These are phyloP conservation scores for Lydus trimaculatus DNA, from an alignment of 2,888 invertebrate species.

Conservation along the genomic window DNA sequence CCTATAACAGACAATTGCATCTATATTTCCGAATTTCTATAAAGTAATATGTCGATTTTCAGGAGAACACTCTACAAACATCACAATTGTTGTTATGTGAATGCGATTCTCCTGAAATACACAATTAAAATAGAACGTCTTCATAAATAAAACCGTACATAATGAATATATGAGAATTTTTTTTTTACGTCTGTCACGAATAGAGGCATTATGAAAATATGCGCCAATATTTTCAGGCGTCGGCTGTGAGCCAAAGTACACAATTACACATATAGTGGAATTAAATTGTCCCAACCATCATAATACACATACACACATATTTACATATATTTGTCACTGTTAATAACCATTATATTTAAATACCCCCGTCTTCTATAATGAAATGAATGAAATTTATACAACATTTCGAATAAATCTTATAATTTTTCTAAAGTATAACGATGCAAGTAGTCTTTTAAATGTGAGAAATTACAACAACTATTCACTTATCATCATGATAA, in stretches of 20 bases:
- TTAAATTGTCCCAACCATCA: slow-evolving; percentile 30
- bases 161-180: slow-evolving; percentile 9
- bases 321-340: slow-evolving; percentile 31
- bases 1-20: neutral
- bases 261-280: slow-evolving; percentile 27
- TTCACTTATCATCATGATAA: neutral
- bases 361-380: neutral
- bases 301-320: slow-evolving; percentile 27
- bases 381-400: slow-evolving; percentile 9
- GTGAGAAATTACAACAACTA: neutral
- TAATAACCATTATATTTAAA: slow-evolving; percentile 23
- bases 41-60: no score
- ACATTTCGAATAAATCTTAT: neutral
- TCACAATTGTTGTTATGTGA: no score
- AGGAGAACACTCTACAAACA: no score
- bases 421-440: no score
- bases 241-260: slow-evolving; percentile 34
- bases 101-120: no score
- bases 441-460: no score
- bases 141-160: slow-evolving; percentile 2
- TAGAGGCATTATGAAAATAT: slow-evolving; percentile 29
- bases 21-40: neutral
- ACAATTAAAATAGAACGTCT: neutral
- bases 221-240: slow-evolving; percentile 30
- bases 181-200: neutral